Conservation (phyloP, 2,888 invertebrate species). For the Papilio protenor region DNA sequence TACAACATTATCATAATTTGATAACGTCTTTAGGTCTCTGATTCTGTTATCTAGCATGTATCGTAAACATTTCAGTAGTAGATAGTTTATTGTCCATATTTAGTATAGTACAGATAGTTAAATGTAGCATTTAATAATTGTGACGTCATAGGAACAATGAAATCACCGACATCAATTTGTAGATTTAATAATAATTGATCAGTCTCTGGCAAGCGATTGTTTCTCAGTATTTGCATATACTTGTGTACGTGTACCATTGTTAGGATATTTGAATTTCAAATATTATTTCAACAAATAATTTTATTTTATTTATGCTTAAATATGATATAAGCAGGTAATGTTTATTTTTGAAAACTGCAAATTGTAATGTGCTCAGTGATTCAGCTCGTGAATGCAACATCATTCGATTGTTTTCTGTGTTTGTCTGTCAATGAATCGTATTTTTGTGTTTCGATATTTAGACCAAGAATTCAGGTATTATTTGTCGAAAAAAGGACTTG, state of each 20-base stretch:
- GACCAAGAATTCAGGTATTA: background rate
- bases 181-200: slow-evolving; percentile 28
- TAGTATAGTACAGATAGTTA: background rate
- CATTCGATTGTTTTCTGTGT: background rate
- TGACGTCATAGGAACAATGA: slow-evolving; percentile 43
- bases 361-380: background rate
- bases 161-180: slow-evolving; percentile 22
- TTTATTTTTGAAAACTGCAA: background rate
- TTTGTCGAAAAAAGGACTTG: background rate
- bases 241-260: background rate
- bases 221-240: slow-evolving; percentile 6
- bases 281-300: background rate
- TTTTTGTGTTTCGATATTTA: background rate
- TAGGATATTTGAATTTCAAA: background rate
- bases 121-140: slow-evolving; percentile 6
- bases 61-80: background rate
- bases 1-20: slow-evolving; percentile 52
- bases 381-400: too few species aligned
- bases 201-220: background rate
- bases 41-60: slow-evolving; percentile 7
- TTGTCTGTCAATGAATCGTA: background rate
- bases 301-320: background rate
- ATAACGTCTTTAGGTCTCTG: background rate
- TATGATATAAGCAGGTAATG: background rate
- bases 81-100: slow-evolving; percentile 32